Evolutionary conservation across 2,888 invertebrate genomes (phyloP), one percentile per base, ranked within the genome.

Genomic region (Itoplectis maculator): DNA sequence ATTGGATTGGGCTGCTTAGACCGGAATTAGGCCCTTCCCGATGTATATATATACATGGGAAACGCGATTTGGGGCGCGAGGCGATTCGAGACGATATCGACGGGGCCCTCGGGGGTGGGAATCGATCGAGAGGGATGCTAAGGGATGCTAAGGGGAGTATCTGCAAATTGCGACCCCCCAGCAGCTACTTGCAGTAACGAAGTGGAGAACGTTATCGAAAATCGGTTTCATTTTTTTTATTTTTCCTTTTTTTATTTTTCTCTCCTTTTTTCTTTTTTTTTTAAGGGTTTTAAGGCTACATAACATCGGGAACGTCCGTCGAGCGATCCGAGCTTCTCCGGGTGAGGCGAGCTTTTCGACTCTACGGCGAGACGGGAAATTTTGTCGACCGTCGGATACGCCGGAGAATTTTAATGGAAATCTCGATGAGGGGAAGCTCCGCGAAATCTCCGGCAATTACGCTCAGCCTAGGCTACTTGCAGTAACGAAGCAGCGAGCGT

Each of bases 121-220:
- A 23, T 54, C 23, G 9, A 54, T 23, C 2, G 20, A 23, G 11
- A 8, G 23, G 13, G 23, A 54, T 8, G 20, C 8, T 20, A 13
- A 59, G 35, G 0, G 35, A n/a, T 13, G 35, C 35, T 59, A 8
- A 8, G 15, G 29, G n/a, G n/a, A n/a, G 29, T 35, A 15, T 37
- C 61, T 61, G 37, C n/a, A 6, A 37, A 61, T 40, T 15, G 15
- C 37, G 18, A 9, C 37, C n/a, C 18, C 37, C n/a, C 9, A 37
- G 35, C 35, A n/a, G 40, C 61, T 37, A 61, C 35, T 61, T 61
- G 61, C 9, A 61, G 37, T 61, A 59, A 59, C 3, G 59, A 59
- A 59, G n/a, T 29, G n/a, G 23, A 13, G 56, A 29, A 23, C 23
- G 20, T 54, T 54, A 54, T 56, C 56, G 56, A 56, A 56, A 56